Conservation (phyloP, 1,140 invertebrate genomes). For the Physella acuta region DNA sequence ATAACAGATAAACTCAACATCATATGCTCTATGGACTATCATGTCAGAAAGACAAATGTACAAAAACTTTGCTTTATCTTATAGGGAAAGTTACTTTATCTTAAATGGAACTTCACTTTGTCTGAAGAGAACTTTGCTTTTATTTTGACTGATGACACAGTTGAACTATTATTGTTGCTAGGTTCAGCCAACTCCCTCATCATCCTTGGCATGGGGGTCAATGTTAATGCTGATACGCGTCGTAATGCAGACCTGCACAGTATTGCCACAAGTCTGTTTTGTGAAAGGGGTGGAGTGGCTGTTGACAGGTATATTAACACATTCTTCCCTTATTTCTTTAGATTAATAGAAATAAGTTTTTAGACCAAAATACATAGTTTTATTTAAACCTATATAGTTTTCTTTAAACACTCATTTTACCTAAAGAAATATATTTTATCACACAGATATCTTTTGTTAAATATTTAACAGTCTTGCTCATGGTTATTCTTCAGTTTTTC, state of each 20-base stretch:
- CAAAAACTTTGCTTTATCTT: no score
- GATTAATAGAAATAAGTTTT: not conserved
- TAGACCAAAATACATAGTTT: not conserved
- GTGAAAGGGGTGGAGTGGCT: slow-evolving; percentile 30
- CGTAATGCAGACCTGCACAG: slow-evolving; percentile 27
- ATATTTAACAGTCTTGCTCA: no score
- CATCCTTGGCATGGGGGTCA: slow-evolving; percentile 42
- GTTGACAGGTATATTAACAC: slow-evolving; percentile 19
- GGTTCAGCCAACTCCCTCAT: slow-evolving; percentile 18
- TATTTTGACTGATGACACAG: no score
- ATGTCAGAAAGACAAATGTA: no score
- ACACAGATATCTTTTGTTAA: not conserved
- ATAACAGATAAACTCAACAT: no score
- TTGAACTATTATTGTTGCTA: no score
- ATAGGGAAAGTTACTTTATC: no score
- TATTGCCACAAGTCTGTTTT: slow-evolving; percentile 36
- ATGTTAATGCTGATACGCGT: slow-evolving; percentile 41
- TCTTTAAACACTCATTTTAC: not conserved
- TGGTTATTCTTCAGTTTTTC: no score
- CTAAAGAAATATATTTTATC: not conserved
- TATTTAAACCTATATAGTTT: not conserved
- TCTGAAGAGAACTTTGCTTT: no score
- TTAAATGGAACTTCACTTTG: no score
- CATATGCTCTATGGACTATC: no score
- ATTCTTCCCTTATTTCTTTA: not conserved